Conservation (phyloP, 2,797 vertebrate species). For the Microhierax caerulescens region DNA sequence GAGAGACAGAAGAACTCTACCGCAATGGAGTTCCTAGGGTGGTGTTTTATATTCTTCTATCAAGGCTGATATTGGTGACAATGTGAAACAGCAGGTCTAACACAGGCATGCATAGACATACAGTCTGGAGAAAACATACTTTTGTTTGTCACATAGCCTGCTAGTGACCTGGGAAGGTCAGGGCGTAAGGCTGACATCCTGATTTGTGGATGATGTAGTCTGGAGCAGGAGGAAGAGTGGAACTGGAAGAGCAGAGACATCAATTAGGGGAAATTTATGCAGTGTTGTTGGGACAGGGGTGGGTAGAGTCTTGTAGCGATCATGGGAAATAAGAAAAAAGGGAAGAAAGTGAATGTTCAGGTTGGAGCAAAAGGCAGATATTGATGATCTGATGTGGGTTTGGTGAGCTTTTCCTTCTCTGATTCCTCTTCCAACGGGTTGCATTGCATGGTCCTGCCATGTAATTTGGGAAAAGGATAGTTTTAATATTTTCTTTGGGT, state of each 20-base stretch:
- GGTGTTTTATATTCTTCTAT: neutral
- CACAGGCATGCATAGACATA: accelerated
- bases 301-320: neutral
- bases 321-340: neutral
- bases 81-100: neutral
- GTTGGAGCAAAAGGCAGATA: neutral
- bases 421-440: neutral
- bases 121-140: neutral
- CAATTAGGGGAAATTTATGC: neutral
- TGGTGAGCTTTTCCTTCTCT: neutral
- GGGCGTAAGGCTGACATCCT: neutral
- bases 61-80: neutral
- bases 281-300: neutral
- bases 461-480: neutral
- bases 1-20: neutral
- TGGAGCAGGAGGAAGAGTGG: neutral
- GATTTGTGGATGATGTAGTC: neutral
- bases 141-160: neutral
- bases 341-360: neutral
- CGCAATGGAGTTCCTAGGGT: neutral
- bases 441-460: neutral
- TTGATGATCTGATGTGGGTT: neutral
- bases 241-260: neutral
- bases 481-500: neutral
- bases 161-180: neutral